Percentiles rank a stretch among this genome's conserved stretches.
These are phyloP conservation scores for Cervus canadensis DNA, from an alignment of 2,113 vertebrate species.

Conservation along the genomic window DNA sequence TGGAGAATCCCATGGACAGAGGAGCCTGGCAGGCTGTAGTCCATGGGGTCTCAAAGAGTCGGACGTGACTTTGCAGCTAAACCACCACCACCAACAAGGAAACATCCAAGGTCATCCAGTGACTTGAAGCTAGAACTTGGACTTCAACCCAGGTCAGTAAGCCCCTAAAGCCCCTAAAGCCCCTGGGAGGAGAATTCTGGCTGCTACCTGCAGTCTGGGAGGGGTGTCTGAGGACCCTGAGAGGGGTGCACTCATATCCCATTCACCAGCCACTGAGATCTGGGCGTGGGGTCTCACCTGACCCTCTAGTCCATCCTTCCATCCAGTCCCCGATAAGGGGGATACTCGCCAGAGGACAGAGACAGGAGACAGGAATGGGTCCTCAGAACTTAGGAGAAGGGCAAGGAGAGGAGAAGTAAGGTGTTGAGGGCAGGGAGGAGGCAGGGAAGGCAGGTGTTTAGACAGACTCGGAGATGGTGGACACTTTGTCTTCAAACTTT, in stretches of 20 bases:
- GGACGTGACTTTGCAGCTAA: no score
- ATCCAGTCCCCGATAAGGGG: not conserved
- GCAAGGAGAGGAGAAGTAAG: not conserved
- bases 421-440: fast-evolving
- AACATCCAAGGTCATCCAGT: not conserved
- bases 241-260: not conserved
- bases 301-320: not conserved
- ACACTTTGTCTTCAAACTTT: not conserved
- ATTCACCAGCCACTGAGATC: not conserved
- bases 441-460: not conserved
- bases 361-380: no score
- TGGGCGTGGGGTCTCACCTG: not conserved
- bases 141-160: not conserved
- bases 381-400: not conserved
- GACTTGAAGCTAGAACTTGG: not conserved
- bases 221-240: not conserved
- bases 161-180: not conserved
- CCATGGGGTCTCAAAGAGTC: no score
- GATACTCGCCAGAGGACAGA: not conserved
- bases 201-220: not conserved
- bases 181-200: not conserved
- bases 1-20: no score
- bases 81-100: no score
- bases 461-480: fast-evolving
- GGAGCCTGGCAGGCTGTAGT: no score